These are phyloP conservation scores for Papilio xuthus DNA, from an alignment of 1,140 invertebrate species.

Conservation along the genomic window DNA sequence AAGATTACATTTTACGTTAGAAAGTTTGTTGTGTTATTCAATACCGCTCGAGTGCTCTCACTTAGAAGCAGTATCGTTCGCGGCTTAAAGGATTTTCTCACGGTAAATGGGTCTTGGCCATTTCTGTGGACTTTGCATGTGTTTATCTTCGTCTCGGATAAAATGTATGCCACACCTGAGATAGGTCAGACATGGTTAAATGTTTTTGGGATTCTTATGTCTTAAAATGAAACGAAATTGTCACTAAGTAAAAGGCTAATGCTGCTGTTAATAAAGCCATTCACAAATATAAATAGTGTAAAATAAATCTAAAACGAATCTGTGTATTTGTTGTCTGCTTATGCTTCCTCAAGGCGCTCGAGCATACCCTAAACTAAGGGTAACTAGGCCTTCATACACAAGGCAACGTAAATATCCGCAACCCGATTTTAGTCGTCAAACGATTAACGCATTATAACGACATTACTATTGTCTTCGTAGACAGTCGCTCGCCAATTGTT, in stretches of 20 bases:
- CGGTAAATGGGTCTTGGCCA: constrained; percentile 6
- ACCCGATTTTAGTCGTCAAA: no score
- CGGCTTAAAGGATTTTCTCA: constrained; percentile 22
- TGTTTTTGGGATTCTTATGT: not conserved
- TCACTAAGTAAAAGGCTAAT: not conserved
- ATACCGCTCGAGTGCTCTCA: not conserved
- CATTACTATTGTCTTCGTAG: no score
- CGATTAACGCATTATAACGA: no score
- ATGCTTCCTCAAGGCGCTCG: no score
- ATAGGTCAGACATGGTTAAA: not conserved
- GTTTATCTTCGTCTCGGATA: not conserved
- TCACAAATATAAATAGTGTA: not conserved
- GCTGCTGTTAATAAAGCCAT: no score
- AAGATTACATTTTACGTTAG: not conserved
- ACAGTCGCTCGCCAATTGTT: no score
- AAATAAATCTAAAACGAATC: not conserved
- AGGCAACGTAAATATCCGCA: no score
- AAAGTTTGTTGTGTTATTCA: not conserved
- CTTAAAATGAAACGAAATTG: not conserved
- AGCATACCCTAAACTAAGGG: no score
- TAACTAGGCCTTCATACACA: no score
- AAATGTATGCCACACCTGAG: not conserved
- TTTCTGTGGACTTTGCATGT: constrained; percentile 16
- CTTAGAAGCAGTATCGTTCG: constrained; percentile 16
- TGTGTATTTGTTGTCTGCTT: no score